Evolutionary conservation across 2,888 invertebrate genomes (phyloP).

Genomic region (Ariolimax columbianus): DNA sequence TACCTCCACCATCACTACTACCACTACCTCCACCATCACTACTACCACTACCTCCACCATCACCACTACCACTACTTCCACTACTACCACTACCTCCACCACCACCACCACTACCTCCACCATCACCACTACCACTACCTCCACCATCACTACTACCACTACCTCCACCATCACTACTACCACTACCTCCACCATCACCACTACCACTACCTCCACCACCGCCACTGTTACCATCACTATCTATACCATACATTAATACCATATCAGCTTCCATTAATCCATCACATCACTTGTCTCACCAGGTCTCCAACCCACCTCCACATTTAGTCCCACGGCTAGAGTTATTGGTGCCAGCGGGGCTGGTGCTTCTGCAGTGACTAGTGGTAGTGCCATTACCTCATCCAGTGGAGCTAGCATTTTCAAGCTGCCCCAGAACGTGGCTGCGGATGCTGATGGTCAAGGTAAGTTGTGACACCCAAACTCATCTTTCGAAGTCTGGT

Average conservation of each 20-base stretch:
- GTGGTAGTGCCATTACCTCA: background rate
- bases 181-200: no score
- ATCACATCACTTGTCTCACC: background rate
- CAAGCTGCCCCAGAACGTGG: conserved; percentile 2
- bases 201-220: no score
- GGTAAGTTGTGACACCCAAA: background rate
- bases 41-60: no score
- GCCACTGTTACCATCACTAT: no score
- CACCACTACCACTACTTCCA: no score
- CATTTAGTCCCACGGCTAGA: conserved; percentile 1
- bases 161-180: no score
- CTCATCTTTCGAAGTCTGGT: background rate
- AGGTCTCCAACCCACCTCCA: background rate
- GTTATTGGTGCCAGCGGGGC: background rate
- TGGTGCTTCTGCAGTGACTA: background rate
- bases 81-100: no score
- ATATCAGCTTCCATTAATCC: no score
- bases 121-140: no score
- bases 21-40: background rate
- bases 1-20: background rate
- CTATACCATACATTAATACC: no score
- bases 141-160: no score
- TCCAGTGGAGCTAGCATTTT: background rate
- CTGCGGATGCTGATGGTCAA: background rate
- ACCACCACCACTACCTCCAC: no score